phyloP scores from a whole-genome alignment of 2,888 invertebrate species.

The Melieria omissa region DNA sequence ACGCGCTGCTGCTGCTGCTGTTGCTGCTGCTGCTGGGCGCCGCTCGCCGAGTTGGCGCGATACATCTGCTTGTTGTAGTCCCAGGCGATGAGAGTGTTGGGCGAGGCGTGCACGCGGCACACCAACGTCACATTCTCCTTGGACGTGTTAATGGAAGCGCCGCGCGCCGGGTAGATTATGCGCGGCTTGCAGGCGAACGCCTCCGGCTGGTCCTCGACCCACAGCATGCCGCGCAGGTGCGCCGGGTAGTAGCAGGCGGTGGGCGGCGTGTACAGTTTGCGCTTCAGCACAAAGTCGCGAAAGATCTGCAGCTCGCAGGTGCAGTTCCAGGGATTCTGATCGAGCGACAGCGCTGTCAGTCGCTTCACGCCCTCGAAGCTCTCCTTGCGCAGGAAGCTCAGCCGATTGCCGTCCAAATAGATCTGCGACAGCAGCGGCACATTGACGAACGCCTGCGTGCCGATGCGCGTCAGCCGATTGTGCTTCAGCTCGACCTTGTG shows the following conservation, averaged over 20 bases:
- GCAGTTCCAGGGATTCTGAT: slow-evolving; percentile 88
- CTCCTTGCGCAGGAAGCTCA: slow-evolving; percentile 75
- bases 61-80: slow-evolving; percentile 70
- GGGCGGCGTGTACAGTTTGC: slow-evolving; percentile 80
- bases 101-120: slow-evolving; percentile 81
- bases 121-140: slow-evolving; percentile 77
- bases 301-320: slow-evolving; percentile 84
- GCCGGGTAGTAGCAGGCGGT: slow-evolving; percentile 79
- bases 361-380: slow-evolving; percentile 74
- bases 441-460: slow-evolving; percentile 76
- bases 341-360: slow-evolving; percentile 79
- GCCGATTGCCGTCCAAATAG: slow-evolving; percentile 78
- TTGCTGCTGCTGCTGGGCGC: neutral
- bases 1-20: slow-evolving; percentile 49
- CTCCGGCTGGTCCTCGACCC: slow-evolving; percentile 75
- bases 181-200: slow-evolving; percentile 86
- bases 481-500: slow-evolving; percentile 81
- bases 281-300: slow-evolving; percentile 79
- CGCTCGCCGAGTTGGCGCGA: slow-evolving; percentile 34
- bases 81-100: slow-evolving; percentile 81
- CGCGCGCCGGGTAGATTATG: slow-evolving; percentile 74
- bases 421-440: slow-evolving; percentile 77
- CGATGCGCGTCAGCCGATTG: slow-evolving; percentile 77
- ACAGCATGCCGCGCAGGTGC: slow-evolving; percentile 75
- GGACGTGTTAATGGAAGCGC: slow-evolving; percentile 72